Evolutionary conservation across 2,797 vertebrate genomes (phyloP).

Genomic region (Malacoctenus gilli): DNA sequence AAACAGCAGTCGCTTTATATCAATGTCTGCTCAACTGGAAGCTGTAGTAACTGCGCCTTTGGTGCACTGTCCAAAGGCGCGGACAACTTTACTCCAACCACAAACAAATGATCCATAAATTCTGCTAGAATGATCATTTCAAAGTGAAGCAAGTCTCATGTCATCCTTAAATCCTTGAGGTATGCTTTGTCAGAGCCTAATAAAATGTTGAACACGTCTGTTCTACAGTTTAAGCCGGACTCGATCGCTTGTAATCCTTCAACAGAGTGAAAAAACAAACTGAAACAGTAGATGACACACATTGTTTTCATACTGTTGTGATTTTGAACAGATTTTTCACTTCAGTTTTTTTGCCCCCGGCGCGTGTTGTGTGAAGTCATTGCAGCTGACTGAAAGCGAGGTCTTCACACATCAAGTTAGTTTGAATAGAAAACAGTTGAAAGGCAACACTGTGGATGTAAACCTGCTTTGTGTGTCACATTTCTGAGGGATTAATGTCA

Average conservation of each 20-base stretch:
- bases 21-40: conserved; percentile 55
- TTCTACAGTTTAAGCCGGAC: too few relatives aligned
- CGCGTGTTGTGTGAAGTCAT: not conserved
- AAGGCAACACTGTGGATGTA: too few relatives aligned
- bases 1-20: conserved; percentile 59
- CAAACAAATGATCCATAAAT: conserved; percentile 25
- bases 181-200: too few relatives aligned
- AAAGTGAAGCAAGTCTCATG: not conserved
- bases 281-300: not conserved
- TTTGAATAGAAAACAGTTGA: too few relatives aligned
- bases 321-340: not conserved
- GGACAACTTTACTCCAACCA: conserved; percentile 13
- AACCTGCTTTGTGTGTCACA: too few relatives aligned
- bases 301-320: not conserved
- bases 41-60: conserved; percentile 20
- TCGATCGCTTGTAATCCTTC: too few relatives aligned
- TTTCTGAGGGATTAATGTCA: too few relatives aligned
- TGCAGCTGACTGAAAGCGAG: not conserved
- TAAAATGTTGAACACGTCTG: too few relatives aligned
- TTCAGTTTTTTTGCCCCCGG: not conserved
- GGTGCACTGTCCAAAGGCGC: conserved; percentile 3
- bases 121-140: conserved; percentile 8
- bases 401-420: too few relatives aligned
- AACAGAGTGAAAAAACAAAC: too few relatives aligned
- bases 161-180: too few relatives aligned